A percentile compares a stretch with the other conserved stretches of the same genome.
These are phyloP conservation scores for Mustelus asterias DNA, from an alignment of 2,113 vertebrate genomes.

Conservation along the genomic window DNA sequence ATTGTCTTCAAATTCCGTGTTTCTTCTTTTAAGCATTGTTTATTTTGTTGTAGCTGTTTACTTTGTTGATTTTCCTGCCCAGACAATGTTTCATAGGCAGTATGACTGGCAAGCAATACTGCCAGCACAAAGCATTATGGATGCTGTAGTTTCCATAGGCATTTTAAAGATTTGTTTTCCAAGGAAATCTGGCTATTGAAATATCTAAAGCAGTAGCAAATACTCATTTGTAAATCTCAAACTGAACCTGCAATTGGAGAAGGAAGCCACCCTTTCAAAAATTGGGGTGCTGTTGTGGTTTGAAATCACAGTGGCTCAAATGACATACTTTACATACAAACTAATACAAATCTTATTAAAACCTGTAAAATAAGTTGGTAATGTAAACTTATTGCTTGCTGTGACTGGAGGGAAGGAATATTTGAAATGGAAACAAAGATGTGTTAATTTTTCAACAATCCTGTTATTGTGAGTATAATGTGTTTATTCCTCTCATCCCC, in stretches of 20 bases:
- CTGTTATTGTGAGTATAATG: neutral
- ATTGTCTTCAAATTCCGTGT: neutral
- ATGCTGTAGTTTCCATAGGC: neutral
- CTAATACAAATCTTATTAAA: neutral
- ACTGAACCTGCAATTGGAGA: neutral
- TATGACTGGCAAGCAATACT: neutral
- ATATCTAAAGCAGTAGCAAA: neutral
- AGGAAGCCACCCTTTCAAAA: neutral
- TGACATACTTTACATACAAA: neutral
- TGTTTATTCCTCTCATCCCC: neutral
- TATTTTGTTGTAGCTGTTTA: neutral
- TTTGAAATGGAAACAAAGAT: neutral
- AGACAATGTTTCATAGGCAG: neutral
- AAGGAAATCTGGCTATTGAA: neutral
- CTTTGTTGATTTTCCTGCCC: neutral
- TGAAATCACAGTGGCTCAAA: neutral
- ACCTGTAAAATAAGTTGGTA: neutral
- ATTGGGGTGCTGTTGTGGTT: neutral
- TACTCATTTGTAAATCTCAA: neutral
- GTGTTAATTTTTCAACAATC: neutral
- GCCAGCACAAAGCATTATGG: slow-evolving; percentile 26
- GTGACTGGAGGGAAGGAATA: neutral
- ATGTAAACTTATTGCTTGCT: neutral
- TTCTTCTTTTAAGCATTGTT: neutral
- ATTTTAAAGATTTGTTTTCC: neutral